Conservation (phyloP, 2,113 vertebrate genomes). For the Myotis davidii region DNA sequence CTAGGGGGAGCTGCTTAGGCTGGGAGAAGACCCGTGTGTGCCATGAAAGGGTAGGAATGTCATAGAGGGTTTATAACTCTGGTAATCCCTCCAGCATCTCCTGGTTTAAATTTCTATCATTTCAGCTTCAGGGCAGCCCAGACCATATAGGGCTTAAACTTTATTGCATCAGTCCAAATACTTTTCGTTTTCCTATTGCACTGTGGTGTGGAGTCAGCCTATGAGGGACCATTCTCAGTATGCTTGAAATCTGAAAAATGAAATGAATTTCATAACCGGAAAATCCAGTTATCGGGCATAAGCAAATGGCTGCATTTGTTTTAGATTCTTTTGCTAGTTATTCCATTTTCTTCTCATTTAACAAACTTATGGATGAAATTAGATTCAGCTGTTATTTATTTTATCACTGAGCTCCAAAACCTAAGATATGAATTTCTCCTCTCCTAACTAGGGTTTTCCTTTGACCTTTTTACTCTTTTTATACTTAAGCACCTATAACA, state of each 20-base stretch:
- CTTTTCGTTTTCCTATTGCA: background rate
- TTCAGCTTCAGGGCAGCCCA: constrained; percentile 68
- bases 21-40: background rate
- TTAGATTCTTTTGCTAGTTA: constrained; percentile 57
- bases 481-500: background rate
- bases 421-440: constrained; percentile 44
- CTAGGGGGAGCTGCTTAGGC: background rate
- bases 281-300: constrained; percentile 69
- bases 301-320: constrained; percentile 68
- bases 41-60: background rate
- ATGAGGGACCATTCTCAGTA: background rate
- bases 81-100: background rate
- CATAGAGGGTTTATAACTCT: constrained; percentile 8
- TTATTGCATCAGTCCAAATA: background rate
- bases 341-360: constrained; percentile 66
- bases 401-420: constrained; percentile 44
- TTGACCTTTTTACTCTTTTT: background rate
- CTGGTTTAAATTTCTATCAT: constrained; percentile 45
- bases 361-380: constrained; percentile 67
- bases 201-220: background rate
- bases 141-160: background rate
- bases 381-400: constrained; percentile 53
- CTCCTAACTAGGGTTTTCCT: background rate
- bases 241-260: constrained; percentile 78
- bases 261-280: constrained; percentile 80